These are phyloP conservation scores for Portunus trituberculatus DNA, from an alignment of 1,140 invertebrate genomes.

Conservation along the genomic window DNA sequence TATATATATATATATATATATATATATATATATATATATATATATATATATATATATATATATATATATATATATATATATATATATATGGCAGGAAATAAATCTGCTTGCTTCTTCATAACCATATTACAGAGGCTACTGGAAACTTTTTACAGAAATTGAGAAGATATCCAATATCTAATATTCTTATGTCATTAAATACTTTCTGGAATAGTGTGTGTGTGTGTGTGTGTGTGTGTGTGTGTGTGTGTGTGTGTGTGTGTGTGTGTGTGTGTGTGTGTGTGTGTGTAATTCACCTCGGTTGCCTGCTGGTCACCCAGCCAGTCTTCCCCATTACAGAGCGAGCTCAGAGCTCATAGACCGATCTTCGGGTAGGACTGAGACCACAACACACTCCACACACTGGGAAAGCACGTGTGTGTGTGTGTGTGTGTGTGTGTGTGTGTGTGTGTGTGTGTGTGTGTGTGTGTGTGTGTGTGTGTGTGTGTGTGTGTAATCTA, in stretches of 20 bases:
- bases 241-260: no score
- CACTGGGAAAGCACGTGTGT: no score
- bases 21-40: not conserved
- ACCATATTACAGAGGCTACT: not conserved
- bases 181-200: not conserved
- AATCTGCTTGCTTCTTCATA: not conserved
- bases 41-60: no score
- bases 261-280: no score
- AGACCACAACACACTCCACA: no score
- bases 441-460: not conserved
- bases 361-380: no score
- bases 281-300: no score
- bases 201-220: not conserved
- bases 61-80: not conserved
- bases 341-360: no score
- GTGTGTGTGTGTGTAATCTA: not conserved
- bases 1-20: no score
- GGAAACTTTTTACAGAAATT: not conserved
- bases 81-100: not conserved
- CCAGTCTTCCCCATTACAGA: no score
- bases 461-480: constrained; percentile 18
- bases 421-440: not conserved
- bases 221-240: not conserved
- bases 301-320: no score
- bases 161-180: not conserved